Conservation (phyloP, 1,140 invertebrate species). For the Lasaia peninsularis region DNA sequence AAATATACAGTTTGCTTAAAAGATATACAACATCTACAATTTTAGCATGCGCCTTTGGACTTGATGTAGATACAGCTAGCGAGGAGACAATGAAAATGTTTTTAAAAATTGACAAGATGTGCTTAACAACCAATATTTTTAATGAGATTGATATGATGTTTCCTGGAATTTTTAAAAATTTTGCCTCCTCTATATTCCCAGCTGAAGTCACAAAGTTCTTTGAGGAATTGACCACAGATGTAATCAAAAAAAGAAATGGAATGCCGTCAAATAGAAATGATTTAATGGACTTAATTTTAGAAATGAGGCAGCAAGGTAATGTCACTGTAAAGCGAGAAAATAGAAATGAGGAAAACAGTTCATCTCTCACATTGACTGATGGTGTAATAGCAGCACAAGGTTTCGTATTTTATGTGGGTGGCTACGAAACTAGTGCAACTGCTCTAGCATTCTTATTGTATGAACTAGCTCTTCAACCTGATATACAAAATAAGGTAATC, state of each 20-base stretch:
- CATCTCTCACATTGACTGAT: constrained; percentile 28
- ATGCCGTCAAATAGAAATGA: constrained; percentile 22
- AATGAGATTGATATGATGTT: constrained; percentile 32
- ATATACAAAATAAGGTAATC: constrained; percentile 46
- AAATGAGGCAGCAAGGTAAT: constrained; percentile 40
- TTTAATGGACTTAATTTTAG: constrained; percentile 34
- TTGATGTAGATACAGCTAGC: constrained; percentile 61
- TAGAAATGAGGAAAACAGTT: constrained; percentile 8
- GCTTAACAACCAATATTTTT: constrained; percentile 20
- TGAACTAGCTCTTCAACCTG: constrained; percentile 44
- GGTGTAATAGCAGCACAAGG: constrained; percentile 52
- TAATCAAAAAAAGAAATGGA: constrained; percentile 18
- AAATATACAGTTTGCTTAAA: constrained; percentile 54
- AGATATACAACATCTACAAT: constrained; percentile 70
- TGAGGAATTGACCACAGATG: constrained; percentile 24
- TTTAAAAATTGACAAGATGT: constrained; percentile 18
- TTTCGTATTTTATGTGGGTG: constrained; percentile 52
- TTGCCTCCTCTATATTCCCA: constrained; percentile 25
- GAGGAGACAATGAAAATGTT: constrained; percentile 9
- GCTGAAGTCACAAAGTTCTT: constrained; percentile 23
- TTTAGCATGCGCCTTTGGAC: constrained; percentile 76
- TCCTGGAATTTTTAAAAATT: constrained; percentile 29
- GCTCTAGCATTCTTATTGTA: constrained; percentile 40
- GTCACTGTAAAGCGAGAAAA: not conserved
- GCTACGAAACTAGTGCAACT: constrained; percentile 41